phyloP scores from a whole-genome alignment of 2,797 vertebrate species.

The Valencia hispanica region DNA sequence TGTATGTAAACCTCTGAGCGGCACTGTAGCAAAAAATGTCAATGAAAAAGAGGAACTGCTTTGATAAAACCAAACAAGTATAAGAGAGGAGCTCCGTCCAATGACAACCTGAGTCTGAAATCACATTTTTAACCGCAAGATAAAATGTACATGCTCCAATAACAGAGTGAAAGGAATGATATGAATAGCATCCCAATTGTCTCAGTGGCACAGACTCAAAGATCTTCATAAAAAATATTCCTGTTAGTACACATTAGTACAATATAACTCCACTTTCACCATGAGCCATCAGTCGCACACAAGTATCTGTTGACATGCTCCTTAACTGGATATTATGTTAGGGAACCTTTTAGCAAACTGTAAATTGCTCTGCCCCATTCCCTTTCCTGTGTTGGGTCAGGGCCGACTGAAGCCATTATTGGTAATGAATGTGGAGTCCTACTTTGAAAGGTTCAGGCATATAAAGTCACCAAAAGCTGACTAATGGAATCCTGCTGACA shows the following conservation, averaged over 20 bases:
- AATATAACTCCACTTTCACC: slow-evolving; percentile 77
- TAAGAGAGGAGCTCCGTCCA: background rate
- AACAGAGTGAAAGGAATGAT: slow-evolving; percentile 30
- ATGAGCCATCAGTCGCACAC: slow-evolving; percentile 78
- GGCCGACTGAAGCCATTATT: slow-evolving; percentile 85
- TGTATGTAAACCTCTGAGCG: background rate
- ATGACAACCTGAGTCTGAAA: slow-evolving; percentile 23
- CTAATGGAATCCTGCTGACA: slow-evolving; percentile 87
- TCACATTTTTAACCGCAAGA: slow-evolving; percentile 19
- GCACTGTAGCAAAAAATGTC: background rate
- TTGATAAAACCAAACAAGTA: slow-evolving; percentile 2
- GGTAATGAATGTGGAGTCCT: slow-evolving; percentile 88
- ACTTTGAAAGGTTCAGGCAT: slow-evolving; percentile 87
- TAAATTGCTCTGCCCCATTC: slow-evolving; percentile 83
- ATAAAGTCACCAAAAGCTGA: slow-evolving; percentile 85
- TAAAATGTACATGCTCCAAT: slow-evolving; percentile 19
- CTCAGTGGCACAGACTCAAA: slow-evolving; percentile 46
- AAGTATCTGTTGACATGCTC: slow-evolving; percentile 90
- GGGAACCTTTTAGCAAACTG: slow-evolving; percentile 86
- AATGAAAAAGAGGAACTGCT: background rate
- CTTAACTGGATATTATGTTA: slow-evolving; percentile 88
- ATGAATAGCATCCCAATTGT: slow-evolving; percentile 39
- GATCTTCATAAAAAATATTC: slow-evolving; percentile 76
- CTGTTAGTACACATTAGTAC: slow-evolving; percentile 77
- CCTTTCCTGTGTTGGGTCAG: slow-evolving; percentile 82